Evolutionary conservation across 2,888 invertebrate species (phyloP).

Genomic region (Drosophila diplacantha): DNA sequence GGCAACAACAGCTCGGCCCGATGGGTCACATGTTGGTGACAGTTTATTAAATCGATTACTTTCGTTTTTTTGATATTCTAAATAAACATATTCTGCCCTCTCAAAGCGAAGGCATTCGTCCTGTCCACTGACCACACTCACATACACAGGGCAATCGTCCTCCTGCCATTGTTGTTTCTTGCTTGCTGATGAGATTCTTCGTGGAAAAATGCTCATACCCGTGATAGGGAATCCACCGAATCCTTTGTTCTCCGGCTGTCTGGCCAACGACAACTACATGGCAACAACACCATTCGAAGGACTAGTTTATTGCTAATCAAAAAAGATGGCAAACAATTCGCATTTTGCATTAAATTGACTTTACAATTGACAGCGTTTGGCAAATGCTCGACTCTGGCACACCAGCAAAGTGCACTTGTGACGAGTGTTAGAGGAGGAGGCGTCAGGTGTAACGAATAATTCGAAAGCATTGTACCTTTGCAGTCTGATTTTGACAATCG

Average conservation of each 20-base stretch:
- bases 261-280: slow-evolving; percentile 29
- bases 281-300: slow-evolving; percentile 46
- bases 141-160: slow-evolving; percentile 38
- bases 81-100: slow-evolving; percentile 67
- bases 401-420: slow-evolving; percentile 39
- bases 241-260: slow-evolving; percentile 15
- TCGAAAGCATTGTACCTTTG: slow-evolving; percentile 40
- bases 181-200: slow-evolving; percentile 27
- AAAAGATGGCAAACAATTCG: slow-evolving; percentile 56
- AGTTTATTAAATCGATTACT: slow-evolving; percentile 77
- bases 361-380: slow-evolving; percentile 60
- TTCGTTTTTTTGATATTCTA: slow-evolving; percentile 72
- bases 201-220: slow-evolving; percentile 27
- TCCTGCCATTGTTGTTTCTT: slow-evolving; percentile 15
- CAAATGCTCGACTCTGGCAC: slow-evolving; percentile 40
- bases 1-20: slow-evolving; percentile 6
- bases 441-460: slow-evolving; percentile 43
- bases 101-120: slow-evolving; percentile 20
- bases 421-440: not conserved
- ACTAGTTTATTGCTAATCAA: slow-evolving; percentile 74
- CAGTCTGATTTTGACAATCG: slow-evolving; percentile 51
- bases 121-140: slow-evolving; percentile 43
- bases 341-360: slow-evolving; percentile 69
- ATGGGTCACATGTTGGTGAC: slow-evolving; percentile 74
- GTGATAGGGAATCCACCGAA: slow-evolving; percentile 25